phyloP scores from a whole-genome alignment of 2,888 invertebrate species.

The Stenotaenia linearis region DNA sequence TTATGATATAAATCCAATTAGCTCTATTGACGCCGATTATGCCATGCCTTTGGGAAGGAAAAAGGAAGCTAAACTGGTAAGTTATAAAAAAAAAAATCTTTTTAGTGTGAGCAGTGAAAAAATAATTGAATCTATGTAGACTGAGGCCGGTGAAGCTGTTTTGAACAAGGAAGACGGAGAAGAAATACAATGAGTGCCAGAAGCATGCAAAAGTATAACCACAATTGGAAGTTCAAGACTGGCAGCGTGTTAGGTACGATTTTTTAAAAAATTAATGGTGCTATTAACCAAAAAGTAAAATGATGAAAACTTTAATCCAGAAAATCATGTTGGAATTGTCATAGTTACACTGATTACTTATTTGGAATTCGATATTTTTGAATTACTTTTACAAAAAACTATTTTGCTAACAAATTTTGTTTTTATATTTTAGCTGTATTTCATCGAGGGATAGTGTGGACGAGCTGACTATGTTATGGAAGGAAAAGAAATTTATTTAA shows the following conservation, averaged over 20 bases:
- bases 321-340: slow-evolving; percentile 28
- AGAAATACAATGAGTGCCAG: slow-evolving; percentile 89
- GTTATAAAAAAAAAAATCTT: too few relatives aligned
- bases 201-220: slow-evolving; percentile 90
- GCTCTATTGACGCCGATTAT: slow-evolving; percentile 95
- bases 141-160: slow-evolving; percentile 89
- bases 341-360: slow-evolving; percentile 37
- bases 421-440: slow-evolving; percentile 68
- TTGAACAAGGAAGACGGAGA: slow-evolving; percentile 83
- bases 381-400: neutral
- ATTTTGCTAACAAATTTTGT: neutral
- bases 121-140: slow-evolving; percentile 53
- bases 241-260: slow-evolving; percentile 82
- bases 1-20: too few relatives aligned
- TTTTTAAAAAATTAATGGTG: neutral
- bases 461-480: slow-evolving; percentile 96
- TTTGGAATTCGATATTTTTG: neutral
- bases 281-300: neutral
- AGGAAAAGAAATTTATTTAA: slow-evolving; percentile 99
- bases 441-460: slow-evolving; percentile 97
- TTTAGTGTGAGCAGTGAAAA: neutral
- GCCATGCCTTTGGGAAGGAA: slow-evolving; percentile 91
- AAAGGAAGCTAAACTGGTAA: slow-evolving; percentile 72
- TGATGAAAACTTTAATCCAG: neutral
- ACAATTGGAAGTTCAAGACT: slow-evolving; percentile 83